A percentile compares a stretch with the other conserved stretches of the same genome.
Evolutionary conservation across 2,113 vertebrate genomes (phyloP).

Genomic region (Poecile atricapillus): DNA sequence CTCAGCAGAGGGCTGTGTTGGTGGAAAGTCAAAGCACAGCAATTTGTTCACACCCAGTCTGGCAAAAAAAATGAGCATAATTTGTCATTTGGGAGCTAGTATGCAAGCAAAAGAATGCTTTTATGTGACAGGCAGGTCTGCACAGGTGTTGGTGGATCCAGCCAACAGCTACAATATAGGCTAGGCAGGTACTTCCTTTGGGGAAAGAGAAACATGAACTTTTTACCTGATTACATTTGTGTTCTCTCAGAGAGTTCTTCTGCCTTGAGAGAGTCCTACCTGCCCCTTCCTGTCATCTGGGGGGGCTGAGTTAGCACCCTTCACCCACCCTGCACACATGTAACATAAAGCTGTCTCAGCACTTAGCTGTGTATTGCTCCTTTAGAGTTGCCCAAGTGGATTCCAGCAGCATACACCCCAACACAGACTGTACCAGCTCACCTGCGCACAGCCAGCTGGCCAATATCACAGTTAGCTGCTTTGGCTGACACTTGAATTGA

Average conservation of each 20-base stretch:
- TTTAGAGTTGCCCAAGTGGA: neutral
- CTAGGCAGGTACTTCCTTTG: neutral
- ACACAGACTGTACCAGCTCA: neutral
- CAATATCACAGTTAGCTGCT: neutral
- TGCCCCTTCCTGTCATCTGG: neutral
- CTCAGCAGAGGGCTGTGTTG: neutral
- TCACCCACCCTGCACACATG: neutral
- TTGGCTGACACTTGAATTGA: neutral
- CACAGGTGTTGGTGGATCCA: neutral
- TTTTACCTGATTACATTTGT: neutral
- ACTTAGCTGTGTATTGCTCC: neutral
- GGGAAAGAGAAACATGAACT: neutral
- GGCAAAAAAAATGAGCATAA: neutral
- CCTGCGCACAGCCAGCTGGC: neutral
- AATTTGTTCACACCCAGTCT: neutral
- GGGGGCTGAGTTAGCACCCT: neutral
- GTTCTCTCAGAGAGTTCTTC: neutral
- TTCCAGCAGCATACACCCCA: neutral
- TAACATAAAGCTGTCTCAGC: neutral
- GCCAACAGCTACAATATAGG: neutral
- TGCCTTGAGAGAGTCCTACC: neutral
- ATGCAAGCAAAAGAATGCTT: neutral
- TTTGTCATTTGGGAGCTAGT: neutral
- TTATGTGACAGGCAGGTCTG: neutral
- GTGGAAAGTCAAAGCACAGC: neutral